These are phyloP conservation scores for Silurus asotus DNA, from an alignment of 2,113 vertebrate genomes.

Conservation along the genomic window DNA sequence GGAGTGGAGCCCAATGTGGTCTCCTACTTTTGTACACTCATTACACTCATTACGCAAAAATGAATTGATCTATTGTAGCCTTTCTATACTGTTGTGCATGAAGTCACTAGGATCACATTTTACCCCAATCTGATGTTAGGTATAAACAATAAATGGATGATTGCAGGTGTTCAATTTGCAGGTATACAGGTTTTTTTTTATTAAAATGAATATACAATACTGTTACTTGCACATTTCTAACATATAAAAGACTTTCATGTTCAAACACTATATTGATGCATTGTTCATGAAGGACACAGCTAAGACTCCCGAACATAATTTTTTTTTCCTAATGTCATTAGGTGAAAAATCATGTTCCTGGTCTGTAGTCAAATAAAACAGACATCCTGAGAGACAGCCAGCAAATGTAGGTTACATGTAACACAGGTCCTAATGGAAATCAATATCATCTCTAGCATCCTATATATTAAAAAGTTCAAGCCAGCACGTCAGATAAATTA, in stretches of 20 bases:
- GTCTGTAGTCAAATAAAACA: slow-evolving; percentile 23
- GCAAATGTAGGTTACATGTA: slow-evolving; percentile 15
- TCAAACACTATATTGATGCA: not conserved
- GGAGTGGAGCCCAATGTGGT: not conserved
- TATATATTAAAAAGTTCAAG: slow-evolving; percentile 73
- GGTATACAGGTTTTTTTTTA: not conserved
- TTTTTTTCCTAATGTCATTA: not conserved
- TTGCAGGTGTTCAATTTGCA: not conserved
- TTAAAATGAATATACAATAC: not conserved
- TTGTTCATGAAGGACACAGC: not conserved
- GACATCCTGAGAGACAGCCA: not conserved
- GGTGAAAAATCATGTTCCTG: not conserved
- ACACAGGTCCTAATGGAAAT: slow-evolving; percentile 51
- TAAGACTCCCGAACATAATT: not conserved
- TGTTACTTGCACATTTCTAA: not conserved
- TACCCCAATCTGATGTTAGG: not conserved
- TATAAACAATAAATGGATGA: not conserved
- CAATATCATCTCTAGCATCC: slow-evolving; percentile 70
- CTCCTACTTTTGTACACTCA: not conserved
- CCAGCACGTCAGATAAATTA: slow-evolving; percentile 55
- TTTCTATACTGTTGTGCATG: not conserved
- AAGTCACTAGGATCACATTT: not conserved
- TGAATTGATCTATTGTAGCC: not conserved
- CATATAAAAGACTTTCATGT: too few relatives aligned
- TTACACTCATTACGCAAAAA: not conserved